Conservation (phyloP, 2,113 vertebrate genomes). For the Mus spicilegus region DNA sequence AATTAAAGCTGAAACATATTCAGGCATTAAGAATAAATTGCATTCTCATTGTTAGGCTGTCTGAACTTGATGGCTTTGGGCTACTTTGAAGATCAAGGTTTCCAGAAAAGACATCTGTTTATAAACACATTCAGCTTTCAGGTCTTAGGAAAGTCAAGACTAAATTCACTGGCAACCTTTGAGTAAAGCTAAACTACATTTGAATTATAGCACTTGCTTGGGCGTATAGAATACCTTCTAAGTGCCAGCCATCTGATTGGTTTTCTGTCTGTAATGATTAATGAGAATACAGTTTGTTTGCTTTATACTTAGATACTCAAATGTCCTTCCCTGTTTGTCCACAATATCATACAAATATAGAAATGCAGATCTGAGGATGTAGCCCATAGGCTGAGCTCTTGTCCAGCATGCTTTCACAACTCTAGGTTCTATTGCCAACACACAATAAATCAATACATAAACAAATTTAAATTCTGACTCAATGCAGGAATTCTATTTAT, state of each 20-base stretch:
- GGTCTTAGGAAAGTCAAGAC: conserved; percentile 20
- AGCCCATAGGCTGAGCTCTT: background rate
- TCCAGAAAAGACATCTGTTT: background rate
- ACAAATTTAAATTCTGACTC: background rate
- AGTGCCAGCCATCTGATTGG: background rate
- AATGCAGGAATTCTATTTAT: background rate
- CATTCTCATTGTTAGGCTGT: background rate
- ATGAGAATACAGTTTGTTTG: conserved; percentile 17
- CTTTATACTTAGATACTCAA: conserved; percentile 7
- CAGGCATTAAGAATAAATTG: conserved; percentile 2
- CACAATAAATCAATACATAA: background rate
- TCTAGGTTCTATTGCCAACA: background rate
- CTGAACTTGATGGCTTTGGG: background rate
- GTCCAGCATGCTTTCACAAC: background rate
- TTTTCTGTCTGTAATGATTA: background rate
- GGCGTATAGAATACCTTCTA: background rate
- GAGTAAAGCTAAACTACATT: background rate
- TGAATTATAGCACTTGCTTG: conserved; percentile 44
- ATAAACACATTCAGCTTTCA: background rate
- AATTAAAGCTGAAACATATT: conserved; percentile 5
- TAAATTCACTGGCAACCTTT: background rate
- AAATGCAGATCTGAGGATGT: background rate
- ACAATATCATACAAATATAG: conserved; percentile 14
- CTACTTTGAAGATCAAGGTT: background rate
- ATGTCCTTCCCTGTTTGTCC: conserved; percentile 3